Conservation (phyloP, 2,797 vertebrate species). For the Gymnothorax reevesii region DNA sequence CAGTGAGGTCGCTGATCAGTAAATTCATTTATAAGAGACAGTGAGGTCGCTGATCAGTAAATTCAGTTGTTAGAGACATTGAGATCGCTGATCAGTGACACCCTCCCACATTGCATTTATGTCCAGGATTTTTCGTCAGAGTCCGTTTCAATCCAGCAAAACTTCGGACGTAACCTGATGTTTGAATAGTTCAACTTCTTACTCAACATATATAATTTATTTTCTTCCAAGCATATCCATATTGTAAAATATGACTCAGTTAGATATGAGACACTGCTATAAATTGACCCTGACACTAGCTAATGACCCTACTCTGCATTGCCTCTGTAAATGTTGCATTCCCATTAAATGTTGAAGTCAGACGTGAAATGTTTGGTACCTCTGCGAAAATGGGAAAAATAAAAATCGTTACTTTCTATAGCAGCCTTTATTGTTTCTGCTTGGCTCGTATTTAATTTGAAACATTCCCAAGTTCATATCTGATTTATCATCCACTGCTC, state of each 20-base stretch:
- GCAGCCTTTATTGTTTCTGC: not conserved
- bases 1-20: not conserved
- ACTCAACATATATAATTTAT: not conserved
- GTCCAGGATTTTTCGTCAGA: conserved; percentile 27
- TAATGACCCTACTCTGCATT: not conserved
- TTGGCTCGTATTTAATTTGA: not conserved
- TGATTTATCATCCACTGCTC: not conserved
- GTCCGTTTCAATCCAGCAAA: conserved; percentile 36
- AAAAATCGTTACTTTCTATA: not conserved
- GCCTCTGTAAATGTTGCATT: not conserved
- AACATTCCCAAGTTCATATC: not conserved
- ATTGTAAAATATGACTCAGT: not conserved
- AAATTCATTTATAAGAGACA: conserved; percentile 39
- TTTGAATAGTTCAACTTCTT: not conserved
- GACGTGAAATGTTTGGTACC: not conserved
- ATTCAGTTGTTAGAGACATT: conserved; percentile 26
- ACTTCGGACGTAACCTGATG: conserved; percentile 36
- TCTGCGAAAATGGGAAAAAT: not conserved
- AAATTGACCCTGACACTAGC: not conserved
- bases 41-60: not conserved
- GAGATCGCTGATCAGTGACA: conserved; percentile 51
- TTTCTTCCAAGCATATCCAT: not conserved
- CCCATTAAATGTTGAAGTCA: not conserved
- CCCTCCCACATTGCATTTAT: conserved; percentile 46
- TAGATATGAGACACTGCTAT: too few species aligned